Base-by-base conservation (phyloP, 2,113 vertebrate genomes). In the Mastomys natalensis region DNA sequence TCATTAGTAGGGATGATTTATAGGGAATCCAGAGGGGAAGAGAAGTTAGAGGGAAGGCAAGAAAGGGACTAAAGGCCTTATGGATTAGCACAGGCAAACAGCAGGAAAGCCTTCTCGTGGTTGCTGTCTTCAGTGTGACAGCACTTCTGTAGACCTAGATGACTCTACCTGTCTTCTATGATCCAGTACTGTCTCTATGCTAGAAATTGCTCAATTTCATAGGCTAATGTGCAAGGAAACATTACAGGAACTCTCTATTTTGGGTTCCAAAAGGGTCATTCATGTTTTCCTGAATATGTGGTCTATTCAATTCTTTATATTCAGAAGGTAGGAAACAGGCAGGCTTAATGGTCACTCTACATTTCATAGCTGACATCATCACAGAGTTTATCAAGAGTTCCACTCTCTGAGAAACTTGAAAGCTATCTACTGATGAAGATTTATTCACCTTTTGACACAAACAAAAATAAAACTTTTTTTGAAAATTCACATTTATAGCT, bases 241-340 rank as follows among this genome's bases (percentile, higher is more conserved):
- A n/a, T 68, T 78, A 86, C 48, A 81, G 70, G 51, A 88, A 6
- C 29, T 43, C 62, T 34, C 7, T 4, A 26, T 84, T 31, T 22
- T 40, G 43, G 64, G 5, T 78, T 88, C 31, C 53, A 10, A 51
- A 66, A 16, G 12, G 5, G 74, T 92, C 53, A 74, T 85, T 68
- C 29, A 62, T 68, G 62, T 78, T 91, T n/a, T 62, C 85, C 51
- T 91, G 66, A 89, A 73, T 87, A 78, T 48, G 7, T 11, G 84
- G 6, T 37, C 51, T 16, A 40, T 95, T 97, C n/a, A 91, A 84
- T 85, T 78, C 45, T 87, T 95, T 90, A 80, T 48, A 64, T 96
- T 88, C 45, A 84, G n/a, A 93, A 91, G 51, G 82, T 81, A 21
- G 58, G 88, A 95, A 88, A 58, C 66, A 17, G 51, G 5, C 53